A percentile compares a stretch with the other conserved stretches of the same genome.
Conservation (phyloP, 2,797 vertebrate species). For the Antennarius maculatus region DNA sequence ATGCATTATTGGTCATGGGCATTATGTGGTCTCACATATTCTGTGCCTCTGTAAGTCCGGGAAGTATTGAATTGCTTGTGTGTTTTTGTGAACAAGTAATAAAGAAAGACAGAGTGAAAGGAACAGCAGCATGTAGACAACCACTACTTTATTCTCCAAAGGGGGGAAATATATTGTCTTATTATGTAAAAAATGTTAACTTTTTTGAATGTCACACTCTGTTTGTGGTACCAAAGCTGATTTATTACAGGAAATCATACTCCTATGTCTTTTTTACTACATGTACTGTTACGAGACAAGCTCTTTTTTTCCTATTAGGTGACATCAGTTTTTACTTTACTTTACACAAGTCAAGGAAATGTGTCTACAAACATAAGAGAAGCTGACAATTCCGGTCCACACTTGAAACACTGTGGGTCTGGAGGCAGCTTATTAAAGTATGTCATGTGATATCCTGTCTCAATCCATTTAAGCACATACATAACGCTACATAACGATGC, state of each 20-base stretch:
- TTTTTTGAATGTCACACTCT: slow-evolving; percentile 21
- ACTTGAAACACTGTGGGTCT: slow-evolving; percentile 8
- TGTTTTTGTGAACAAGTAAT: slow-evolving; percentile 23
- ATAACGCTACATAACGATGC: slow-evolving; percentile 13
- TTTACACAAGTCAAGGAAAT: slow-evolving; percentile 10
- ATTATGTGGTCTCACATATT: slow-evolving; percentile 66
- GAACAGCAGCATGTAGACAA: slow-evolving; percentile 12
- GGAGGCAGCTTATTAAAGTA: slow-evolving; percentile 30
- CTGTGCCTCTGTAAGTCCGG: slow-evolving; percentile 46
- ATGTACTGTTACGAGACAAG: too few species aligned
- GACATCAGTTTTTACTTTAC: neutral
- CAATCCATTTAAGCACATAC: slow-evolving; percentile 35
- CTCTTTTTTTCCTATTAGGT: neutral
- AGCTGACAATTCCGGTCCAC: slow-evolving; percentile 1
- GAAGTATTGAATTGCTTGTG: slow-evolving; percentile 56
- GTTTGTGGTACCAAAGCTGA: neutral
- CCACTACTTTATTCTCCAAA: slow-evolving; percentile 26
- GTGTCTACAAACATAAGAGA: slow-evolving; percentile 1
- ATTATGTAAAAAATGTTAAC: slow-evolving; percentile 17
- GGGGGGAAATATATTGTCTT: slow-evolving; percentile 22
- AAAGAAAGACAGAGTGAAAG: neutral
- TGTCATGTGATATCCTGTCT: slow-evolving; percentile 18
- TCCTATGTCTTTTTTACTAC: neutral
- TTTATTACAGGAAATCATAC: slow-evolving; percentile 1
- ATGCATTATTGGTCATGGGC: slow-evolving; percentile 75